Evolutionary conservation across 2,888 invertebrate species (phyloP).

Genomic region (Dynastes tityus): DNA sequence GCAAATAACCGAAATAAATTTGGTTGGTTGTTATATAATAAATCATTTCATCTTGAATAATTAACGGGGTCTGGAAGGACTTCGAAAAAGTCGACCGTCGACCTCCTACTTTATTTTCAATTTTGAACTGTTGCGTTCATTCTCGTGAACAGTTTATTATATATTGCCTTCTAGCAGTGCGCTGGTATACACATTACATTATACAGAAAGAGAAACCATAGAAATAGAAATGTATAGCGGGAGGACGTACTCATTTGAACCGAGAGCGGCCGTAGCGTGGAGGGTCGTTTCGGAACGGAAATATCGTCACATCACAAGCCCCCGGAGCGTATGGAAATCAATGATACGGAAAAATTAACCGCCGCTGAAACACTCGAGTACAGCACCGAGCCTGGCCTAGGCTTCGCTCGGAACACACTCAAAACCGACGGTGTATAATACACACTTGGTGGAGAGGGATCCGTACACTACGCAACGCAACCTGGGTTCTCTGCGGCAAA

Average conservation of each 20-base stretch:
- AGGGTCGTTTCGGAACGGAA: slow-evolving; percentile 41
- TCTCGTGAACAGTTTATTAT: no score
- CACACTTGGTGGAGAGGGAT: neutral
- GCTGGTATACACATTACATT: neutral
- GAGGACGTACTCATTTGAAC: slow-evolving; percentile 13
- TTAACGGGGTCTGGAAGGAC: no score
- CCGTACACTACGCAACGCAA: neutral
- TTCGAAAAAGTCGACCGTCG: no score
- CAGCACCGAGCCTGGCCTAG: neutral
- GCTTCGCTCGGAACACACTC: slow-evolving; percentile 23
- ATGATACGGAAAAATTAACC: slow-evolving; percentile 44
- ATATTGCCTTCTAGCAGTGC: neutral
- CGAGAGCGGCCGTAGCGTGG: slow-evolving; percentile 2
- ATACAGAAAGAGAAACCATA: slow-evolving; percentile 35
- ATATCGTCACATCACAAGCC: slow-evolving; percentile 28
- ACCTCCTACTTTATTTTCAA: no score
- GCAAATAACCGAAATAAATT: no score
- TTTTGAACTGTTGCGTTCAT: no score
- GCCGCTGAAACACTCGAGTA: slow-evolving; percentile 29
- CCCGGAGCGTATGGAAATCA: slow-evolving; percentile 45
- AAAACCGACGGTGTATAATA: neutral
- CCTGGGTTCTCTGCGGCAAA: slow-evolving; percentile 13
- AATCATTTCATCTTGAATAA: no score
- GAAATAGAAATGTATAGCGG: slow-evolving; percentile 1
- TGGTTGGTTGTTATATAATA: no score